Conservation (phyloP, 2,797 vertebrate species). For the Eospalax fontanierii region DNA sequence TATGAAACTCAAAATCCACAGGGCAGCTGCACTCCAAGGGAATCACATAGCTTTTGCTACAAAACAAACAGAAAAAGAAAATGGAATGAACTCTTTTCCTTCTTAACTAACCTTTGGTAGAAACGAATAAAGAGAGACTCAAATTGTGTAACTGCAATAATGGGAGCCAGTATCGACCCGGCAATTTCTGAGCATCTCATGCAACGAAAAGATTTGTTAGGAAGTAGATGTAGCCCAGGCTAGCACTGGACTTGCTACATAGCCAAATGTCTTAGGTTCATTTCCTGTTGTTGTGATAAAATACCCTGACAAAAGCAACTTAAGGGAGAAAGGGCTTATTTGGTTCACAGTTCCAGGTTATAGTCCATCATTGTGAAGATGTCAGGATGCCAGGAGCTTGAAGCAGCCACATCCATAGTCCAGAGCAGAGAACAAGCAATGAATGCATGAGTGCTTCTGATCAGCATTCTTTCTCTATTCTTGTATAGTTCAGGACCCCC, state of each 20-base stretch:
- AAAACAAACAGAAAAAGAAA: constrained; percentile 76
- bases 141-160: neutral
- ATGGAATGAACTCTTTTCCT: constrained; percentile 50
- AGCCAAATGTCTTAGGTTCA: neutral
- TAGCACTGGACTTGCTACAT: neutral
- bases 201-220: neutral
- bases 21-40: constrained; percentile 96
- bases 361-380: neutral
- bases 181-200: neutral
- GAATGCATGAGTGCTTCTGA: neutral
- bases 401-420: neutral
- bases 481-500: neutral
- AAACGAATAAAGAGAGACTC: neutral
- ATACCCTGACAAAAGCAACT: neutral
- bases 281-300: neutral
- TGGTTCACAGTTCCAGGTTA: neutral
- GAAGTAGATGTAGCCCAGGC: neutral
- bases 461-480: neutral
- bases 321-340: neutral
- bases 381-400: neutral
- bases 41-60: constrained; percentile 92
- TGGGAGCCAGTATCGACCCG: neutral
- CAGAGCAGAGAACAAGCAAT: too few relatives aligned
- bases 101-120: neutral
- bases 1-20: constrained; percentile 95